Base-by-base conservation (phyloP, 2,113 vertebrate genomes). In the Pedetes capensis region DNA sequence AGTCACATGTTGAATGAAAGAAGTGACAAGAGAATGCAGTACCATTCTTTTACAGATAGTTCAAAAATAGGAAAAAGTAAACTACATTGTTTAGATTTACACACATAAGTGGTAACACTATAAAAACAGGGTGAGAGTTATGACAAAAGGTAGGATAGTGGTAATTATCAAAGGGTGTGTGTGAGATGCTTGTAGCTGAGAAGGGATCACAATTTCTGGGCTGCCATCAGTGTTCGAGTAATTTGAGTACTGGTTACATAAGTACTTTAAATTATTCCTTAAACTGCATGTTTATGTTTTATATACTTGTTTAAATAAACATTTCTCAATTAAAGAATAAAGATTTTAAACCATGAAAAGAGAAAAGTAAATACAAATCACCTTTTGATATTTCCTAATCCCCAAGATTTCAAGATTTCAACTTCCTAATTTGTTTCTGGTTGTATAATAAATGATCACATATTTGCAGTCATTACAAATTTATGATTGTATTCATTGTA, bases 301-400 rank as follows among this genome's bases (percentile, higher is more conserved):
- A 83, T 59, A 49, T 71, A 87, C 9, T 85, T 61, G n/a, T n/a
- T 59, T 23, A 17, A 78, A 47, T 68, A 74, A 27, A 16, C 64
- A 53, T 64, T 91, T 78, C 49, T 69, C 64, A 84, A 37, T 64
- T 94, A 44, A 75, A 79, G n/a, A 71, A 79, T 9, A 74, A 79
- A 89, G n/a, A 2, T 76, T 55, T 78, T 71, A 86, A 39, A 34
- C 86, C 39, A 78, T 44, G n/a, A 1, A 32, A 79, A 92, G 34
- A 75, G 3, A 64, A 87, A 89, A 90, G 94, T 34, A 39, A 82
- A 89, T 10, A 93, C 14, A 90, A 34, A 95, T 87, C 63, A 87
- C 10, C 18, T 57, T 53, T 18, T 78, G 17, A 76, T 63, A 84
- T 22, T 82, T 81, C 75, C 18, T 83, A 42, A 87, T 53, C 20